A percentile compares a stretch with the other conserved stretches of the same genome.
Conservation (phyloP, 2,797 vertebrate species). For the Hyperoplus immaculatus region DNA sequence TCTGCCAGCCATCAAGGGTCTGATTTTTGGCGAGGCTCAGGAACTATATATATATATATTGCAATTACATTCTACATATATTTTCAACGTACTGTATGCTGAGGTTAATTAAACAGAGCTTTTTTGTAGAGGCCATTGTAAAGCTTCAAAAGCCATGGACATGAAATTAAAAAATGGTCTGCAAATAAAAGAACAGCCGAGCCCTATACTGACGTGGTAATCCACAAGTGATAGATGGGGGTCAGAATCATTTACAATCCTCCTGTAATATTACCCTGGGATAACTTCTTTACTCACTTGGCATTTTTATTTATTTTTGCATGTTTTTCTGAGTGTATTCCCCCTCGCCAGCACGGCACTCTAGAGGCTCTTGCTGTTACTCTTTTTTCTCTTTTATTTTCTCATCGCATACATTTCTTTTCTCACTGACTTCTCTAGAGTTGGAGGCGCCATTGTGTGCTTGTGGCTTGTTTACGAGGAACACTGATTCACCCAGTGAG, state of each 20-base stretch:
- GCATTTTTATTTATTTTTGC: constrained; percentile 29
- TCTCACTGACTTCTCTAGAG: constrained; percentile 61
- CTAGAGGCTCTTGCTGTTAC: constrained; percentile 44
- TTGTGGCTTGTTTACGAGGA: constrained; percentile 82
- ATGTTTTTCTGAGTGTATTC: constrained; percentile 33
- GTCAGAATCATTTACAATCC: constrained; percentile 8
- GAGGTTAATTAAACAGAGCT: constrained; percentile 1
- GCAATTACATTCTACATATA: background rate
- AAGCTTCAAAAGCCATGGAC: constrained; percentile 1
- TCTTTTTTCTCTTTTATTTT: constrained; percentile 51
- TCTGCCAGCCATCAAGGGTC: background rate
- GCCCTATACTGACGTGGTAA: constrained; percentile 3
- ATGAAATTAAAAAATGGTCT: background rate
- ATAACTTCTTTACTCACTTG: constrained; percentile 6
- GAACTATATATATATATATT: constrained; percentile 23
- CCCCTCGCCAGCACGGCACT: constrained; percentile 35
- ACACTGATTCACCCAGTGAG: constrained; percentile 81
- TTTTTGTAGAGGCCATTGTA: background rate
- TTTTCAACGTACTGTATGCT: background rate
- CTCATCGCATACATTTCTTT: constrained; percentile 49
- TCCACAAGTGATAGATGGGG: background rate
- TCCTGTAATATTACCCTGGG: constrained; percentile 1
- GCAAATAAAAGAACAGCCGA: background rate
- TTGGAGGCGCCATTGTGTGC: constrained; percentile 81
- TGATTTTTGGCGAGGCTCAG: constrained; percentile 8